Conservation (phyloP, 2,797 vertebrate species). For the Eurystomus glaucurus region DNA sequence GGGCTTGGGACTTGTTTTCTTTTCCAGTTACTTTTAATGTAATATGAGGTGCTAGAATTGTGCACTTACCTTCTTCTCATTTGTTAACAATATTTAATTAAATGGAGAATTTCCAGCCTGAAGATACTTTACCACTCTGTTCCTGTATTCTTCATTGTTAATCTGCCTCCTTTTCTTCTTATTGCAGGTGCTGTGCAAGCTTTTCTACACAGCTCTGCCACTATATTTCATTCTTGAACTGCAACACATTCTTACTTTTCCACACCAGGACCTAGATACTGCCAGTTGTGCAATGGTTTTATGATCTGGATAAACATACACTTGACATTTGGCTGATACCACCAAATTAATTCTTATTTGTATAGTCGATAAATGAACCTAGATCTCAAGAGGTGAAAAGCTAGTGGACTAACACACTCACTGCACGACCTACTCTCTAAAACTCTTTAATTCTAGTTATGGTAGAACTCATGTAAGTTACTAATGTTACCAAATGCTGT, state of each 20-base stretch:
- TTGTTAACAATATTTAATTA: neutral
- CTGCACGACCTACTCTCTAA: conserved; percentile 11
- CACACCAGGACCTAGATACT: conserved; percentile 48
- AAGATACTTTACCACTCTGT: neutral
- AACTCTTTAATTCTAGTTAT: conserved; percentile 31
- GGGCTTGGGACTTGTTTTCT: neutral
- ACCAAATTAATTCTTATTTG: conserved; percentile 60
- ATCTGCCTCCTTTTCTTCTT: conserved; percentile 67
- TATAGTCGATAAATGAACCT: conserved; percentile 39
- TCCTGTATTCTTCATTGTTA: conserved; percentile 29
- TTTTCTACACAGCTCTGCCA: conserved; percentile 70
- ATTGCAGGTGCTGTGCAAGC: conserved; percentile 61
- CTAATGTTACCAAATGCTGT: conserved; percentile 29
- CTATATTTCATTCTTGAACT: conserved; percentile 63
- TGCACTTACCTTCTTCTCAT: neutral
- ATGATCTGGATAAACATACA: conserved; percentile 39
- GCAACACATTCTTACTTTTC: conserved; percentile 39
- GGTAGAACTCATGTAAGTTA: conserved; percentile 12
- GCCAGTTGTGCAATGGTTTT: conserved; percentile 35
- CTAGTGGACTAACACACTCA: conserved; percentile 52
- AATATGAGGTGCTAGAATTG: neutral
- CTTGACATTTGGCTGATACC: conserved; percentile 52
- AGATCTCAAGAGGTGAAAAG: conserved; percentile 63
- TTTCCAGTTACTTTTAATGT: neutral
- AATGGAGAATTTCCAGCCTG: neutral